These are phyloP conservation scores for Drymonia ruficornis DNA, from an alignment of 2,888 invertebrate species.

Conservation along the genomic window DNA sequence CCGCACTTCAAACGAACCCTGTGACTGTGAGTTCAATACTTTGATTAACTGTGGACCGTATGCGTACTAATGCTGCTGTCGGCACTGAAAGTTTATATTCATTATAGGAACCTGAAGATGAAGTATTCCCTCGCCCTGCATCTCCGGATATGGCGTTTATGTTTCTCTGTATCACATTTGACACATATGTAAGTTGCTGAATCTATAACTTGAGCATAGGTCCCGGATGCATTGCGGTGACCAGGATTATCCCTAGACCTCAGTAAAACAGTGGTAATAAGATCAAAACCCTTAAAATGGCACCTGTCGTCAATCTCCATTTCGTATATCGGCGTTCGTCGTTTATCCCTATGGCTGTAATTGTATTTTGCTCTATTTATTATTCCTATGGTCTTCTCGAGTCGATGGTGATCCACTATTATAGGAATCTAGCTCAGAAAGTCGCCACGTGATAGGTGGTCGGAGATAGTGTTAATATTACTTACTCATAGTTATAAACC, in stretches of 20 bases:
- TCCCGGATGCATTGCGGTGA: background rate
- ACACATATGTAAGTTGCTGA: constrained; percentile 21
- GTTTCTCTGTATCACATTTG: constrained; percentile 13
- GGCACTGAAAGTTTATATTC: constrained; percentile 9
- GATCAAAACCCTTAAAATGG: too few relatives aligned
- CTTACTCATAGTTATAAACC: background rate
- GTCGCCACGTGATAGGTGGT: too few relatives aligned
- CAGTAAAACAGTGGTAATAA: too few relatives aligned
- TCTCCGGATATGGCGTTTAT: constrained; percentile 9
- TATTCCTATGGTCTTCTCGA: too few relatives aligned
- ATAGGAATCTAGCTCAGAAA: too few relatives aligned
- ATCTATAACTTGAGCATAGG: background rate
- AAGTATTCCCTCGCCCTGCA: constrained; percentile 14
- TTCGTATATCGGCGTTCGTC: too few relatives aligned
- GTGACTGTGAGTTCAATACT: background rate
- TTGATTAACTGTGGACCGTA: background rate
- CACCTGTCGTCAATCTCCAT: too few relatives aligned
- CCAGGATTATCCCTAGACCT: too few relatives aligned
- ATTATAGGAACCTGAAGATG: constrained; percentile 23
- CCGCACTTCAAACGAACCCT: background rate
- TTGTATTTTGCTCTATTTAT: too few relatives aligned
- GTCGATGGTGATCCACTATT: too few relatives aligned
- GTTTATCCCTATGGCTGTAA: too few relatives aligned
- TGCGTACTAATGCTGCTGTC: background rate
- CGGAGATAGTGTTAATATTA: too few relatives aligned